These are phyloP conservation scores for Yponomeuta cagnagella DNA, from an alignment of 2,888 invertebrate species.

Conservation along the genomic window DNA sequence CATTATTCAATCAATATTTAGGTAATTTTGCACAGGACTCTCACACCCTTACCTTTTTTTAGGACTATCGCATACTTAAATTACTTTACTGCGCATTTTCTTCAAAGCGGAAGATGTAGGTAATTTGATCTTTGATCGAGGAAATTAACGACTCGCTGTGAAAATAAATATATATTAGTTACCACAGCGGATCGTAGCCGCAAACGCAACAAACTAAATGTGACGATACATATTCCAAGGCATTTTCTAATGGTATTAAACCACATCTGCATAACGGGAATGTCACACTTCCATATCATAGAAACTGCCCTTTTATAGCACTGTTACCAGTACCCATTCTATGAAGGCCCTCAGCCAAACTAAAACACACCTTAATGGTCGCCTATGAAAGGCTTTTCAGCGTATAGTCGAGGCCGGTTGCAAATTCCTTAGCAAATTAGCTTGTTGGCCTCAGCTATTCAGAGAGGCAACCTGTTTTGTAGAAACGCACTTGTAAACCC, in stretches of 20 bases:
- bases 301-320: background rate
- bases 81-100: background rate
- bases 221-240: too few relatives aligned
- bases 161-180: background rate
- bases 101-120: background rate
- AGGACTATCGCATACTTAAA: background rate
- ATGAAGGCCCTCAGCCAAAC: background rate
- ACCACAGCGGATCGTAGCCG: background rate
- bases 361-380: background rate
- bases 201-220: background rate
- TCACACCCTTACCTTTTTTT: background rate
- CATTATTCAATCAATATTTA: too few relatives aligned
- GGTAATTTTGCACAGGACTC: background rate
- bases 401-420: background rate
- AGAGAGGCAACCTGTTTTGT: constrained; percentile 17
- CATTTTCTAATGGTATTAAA: too few relatives aligned
- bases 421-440: background rate
- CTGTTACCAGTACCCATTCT: background rate
- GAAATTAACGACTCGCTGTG: constrained; percentile 10
- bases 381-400: background rate
- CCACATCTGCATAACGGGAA: background rate
- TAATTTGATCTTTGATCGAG: constrained; percentile 21
- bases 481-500: background rate
- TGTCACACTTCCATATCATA: background rate
- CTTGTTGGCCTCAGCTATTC: constrained; percentile 11